These are phyloP conservation scores for Catharus minimus DNA, from an alignment of 2,113 vertebrate genomes.

Conservation along the genomic window DNA sequence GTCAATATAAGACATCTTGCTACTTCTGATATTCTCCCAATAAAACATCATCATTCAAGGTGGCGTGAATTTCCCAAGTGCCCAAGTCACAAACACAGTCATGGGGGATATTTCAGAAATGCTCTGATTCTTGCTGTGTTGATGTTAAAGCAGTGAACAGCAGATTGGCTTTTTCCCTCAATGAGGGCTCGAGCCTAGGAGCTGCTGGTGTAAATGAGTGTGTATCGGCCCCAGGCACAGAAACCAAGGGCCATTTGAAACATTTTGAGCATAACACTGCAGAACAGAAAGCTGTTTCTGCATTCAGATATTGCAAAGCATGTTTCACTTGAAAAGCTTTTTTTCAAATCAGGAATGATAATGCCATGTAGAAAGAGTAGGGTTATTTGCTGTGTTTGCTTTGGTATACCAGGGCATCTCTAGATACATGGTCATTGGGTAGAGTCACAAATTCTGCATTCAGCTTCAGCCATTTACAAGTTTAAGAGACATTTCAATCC, in stretches of 20 bases:
- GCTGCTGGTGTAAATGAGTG: fast-evolving
- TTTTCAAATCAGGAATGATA: background rate
- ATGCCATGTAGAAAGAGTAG: background rate
- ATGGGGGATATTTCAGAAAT: background rate
- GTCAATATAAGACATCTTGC: conserved; percentile 21
- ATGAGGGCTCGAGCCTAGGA: background rate
- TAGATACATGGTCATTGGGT: background rate
- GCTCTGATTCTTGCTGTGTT: background rate
- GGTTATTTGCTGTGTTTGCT: background rate
- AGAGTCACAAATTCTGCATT: background rate
- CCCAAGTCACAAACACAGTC: background rate
- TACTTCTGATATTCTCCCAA: conserved; percentile 7
- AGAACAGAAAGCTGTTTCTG: background rate
- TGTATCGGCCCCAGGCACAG: background rate
- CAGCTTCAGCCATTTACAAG: background rate
- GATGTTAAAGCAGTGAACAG: background rate
- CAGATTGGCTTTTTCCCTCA: background rate
- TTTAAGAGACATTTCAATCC: background rate
- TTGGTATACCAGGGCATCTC: background rate
- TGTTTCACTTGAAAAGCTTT: background rate
- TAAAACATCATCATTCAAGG: background rate
- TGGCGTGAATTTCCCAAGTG: background rate
- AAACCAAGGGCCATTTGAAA: background rate
- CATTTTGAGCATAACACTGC: background rate
- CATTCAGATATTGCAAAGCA: background rate